Percentiles rank a stretch among this genome's conserved stretches.
These are phyloP conservation scores for Auanema sp. DNA, from an alignment of 2,888 invertebrate species.

Conservation along the genomic window DNA sequence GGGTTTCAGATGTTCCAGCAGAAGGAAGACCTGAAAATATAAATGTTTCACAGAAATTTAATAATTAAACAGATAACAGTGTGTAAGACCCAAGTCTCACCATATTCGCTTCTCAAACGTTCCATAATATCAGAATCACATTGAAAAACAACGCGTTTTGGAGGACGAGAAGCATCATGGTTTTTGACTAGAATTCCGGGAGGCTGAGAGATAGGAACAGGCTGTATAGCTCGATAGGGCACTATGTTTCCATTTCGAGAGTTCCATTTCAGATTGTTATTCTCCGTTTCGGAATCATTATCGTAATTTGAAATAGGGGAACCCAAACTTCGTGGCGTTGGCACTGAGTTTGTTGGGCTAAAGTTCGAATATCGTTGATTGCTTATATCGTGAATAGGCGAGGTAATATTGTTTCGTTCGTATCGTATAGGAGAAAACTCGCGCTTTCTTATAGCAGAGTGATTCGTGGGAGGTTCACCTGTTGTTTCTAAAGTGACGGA, in stretches of 20 bases:
- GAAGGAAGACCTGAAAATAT: slow-evolving; percentile 25
- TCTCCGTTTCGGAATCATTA: slow-evolving; percentile 35
- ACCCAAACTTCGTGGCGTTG: slow-evolving; percentile 3
- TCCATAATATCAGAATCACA: slow-evolving; percentile 17
- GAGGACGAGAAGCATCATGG: slow-evolving; percentile 8
- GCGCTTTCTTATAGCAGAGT: background rate
- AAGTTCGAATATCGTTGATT: background rate
- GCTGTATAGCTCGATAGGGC: background rate
- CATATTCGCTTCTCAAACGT: background rate
- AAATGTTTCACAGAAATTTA: background rate
- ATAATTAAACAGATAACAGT: background rate
- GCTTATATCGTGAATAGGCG: background rate
- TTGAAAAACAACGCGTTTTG: slow-evolving; percentile 21
- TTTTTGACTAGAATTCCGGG: slow-evolving; percentile 20
- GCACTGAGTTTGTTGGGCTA: slow-evolving; percentile 2
- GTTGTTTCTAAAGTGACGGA: slow-evolving; percentile 4
- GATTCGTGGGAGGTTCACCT: background rate
- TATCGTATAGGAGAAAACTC: no score
- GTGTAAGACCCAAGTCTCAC: background rate
- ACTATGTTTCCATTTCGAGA: background rate
- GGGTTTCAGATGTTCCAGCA: slow-evolving; percentile 29
- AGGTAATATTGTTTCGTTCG: no score
- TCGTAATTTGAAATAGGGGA: slow-evolving; percentile 19
- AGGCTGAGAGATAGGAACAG: background rate
- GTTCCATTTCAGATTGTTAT: background rate